Conservation (phyloP, 2,888 invertebrate genomes). For the Diplazon laetatorius region DNA sequence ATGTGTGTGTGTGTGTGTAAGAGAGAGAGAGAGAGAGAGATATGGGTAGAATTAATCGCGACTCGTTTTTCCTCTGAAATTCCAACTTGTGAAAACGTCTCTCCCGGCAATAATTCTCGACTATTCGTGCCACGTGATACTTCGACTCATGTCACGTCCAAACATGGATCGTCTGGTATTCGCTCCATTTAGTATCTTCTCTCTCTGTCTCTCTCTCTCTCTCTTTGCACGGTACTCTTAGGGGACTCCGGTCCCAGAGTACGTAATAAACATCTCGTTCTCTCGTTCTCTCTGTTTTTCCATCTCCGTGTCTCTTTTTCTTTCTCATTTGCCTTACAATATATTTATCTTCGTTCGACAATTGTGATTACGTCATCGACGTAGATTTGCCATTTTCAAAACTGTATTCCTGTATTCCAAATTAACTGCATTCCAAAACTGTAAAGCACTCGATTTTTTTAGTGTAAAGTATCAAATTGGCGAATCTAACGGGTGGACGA, state of each 20-base stretch:
- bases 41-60: conserved; percentile 43
- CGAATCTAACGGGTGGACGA: too few species aligned
- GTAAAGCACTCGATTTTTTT: too few species aligned
- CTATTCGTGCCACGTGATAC: conserved; percentile 33
- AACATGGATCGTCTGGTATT: conserved; percentile 30
- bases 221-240: too few species aligned
- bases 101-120: conserved; percentile 20
- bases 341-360: neutral
- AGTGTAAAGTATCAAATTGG: too few species aligned
- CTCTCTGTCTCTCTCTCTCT: neutral
- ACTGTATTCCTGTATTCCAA: too few species aligned
- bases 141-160: conserved; percentile 17
- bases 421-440: too few species aligned
- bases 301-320: too few species aligned
- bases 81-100: conserved; percentile 40
- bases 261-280: too few species aligned
- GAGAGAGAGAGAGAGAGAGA: conserved; percentile 51
- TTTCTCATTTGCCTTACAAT: neutral
- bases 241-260: too few species aligned
- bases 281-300: too few species aligned
- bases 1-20: too few species aligned
- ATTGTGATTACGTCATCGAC: conserved; percentile 1
- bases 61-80: conserved; percentile 59
- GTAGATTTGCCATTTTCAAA: neutral
- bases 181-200: conserved; percentile 32